Base-by-base conservation (phyloP, 2,113 vertebrate genomes). In the Ptilonorhynchus violaceus region DNA sequence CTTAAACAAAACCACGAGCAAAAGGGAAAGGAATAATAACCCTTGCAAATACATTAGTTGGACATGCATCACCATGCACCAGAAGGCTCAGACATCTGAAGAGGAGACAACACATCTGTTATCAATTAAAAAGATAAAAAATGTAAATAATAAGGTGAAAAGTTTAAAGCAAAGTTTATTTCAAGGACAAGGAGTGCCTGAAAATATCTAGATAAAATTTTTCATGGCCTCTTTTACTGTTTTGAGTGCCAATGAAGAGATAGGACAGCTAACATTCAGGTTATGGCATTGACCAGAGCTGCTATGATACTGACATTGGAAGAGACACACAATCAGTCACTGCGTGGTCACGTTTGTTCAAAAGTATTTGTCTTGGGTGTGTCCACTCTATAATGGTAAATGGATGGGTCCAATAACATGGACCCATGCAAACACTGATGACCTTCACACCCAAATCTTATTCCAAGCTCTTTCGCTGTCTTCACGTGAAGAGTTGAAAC, bases 271-370 rank as follows among this genome's bases (percentile, higher is more conserved):
- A 59, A n/a, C 0, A 1, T 39, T 56, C 20, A 60, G 33, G 21
- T 64, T 47, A 76, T 27, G 20, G 6, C 8, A 47, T 18, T 15
- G 23, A 56, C 18, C 41, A 80, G 33, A 30, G 9, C 7, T 85
- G 25, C 23, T 39, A 9, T 0, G 0, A 9, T 17, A 31, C 52
- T 37, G 46, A 33, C 31, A 17, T 3, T 15, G 30, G 28, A n/a
- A 72, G 11, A 62, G 9, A 41, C 5, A n/a, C 6, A 27, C 0
- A 0, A 7, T 37, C 75, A 83, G 11, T 35, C 53, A n/a, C 13
- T 28, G 17, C 5, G 20, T 33, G 21, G 5, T n/a, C 10, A 9
- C 16, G 4, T 60, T 50, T 63, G 11, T 35, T 39, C 44, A 85
- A 63, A 79, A 63, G 6, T 50, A 10, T 35, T 60, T 91, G 20